These are phyloP conservation scores for Otolemur crassicaudatus DNA, from an alignment of 2,797 vertebrate species.

Conservation along the genomic window DNA sequence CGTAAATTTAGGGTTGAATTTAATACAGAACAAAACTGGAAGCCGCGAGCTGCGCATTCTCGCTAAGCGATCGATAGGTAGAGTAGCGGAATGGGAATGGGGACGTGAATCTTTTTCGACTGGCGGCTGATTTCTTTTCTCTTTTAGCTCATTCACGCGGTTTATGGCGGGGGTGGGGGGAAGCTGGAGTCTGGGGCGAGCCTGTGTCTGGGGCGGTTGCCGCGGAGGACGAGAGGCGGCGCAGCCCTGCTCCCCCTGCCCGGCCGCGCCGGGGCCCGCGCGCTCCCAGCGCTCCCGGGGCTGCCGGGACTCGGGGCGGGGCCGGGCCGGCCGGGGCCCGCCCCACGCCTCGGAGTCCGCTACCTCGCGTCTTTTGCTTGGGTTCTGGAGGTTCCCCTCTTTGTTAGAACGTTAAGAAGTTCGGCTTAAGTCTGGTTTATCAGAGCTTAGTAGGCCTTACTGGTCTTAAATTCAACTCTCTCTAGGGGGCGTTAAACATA, in stretches of 20 bases:
- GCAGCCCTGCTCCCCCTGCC: not conserved
- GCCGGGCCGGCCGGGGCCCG: not conserved
- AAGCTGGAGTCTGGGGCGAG: not conserved
- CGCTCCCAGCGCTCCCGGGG: not conserved
- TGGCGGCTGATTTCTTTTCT: conserved; percentile 19
- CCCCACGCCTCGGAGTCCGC: not conserved
- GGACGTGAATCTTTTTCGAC: not conserved
- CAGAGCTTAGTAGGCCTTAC: not conserved
- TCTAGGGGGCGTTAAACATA: not conserved
- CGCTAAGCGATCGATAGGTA: not conserved
- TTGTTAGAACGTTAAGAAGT: not conserved
- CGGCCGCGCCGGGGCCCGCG: not conserved
- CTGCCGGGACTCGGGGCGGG: conserved; percentile 44
- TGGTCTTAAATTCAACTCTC: not conserved
- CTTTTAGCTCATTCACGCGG: not conserved
- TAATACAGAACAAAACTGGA: not conserved
- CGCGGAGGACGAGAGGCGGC: not conserved
- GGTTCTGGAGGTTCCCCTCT: not conserved
- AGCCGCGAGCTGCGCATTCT: not conserved
- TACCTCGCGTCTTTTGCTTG: not conserved
- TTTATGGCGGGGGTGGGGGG: conserved; percentile 31
- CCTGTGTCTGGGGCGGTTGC: not conserved
- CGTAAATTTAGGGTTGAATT: not conserved
- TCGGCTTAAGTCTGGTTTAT: not conserved
- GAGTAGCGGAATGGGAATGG: not conserved